phyloP scores from a whole-genome alignment of 2,888 invertebrate species.

The Eledone cirrhosa region DNA sequence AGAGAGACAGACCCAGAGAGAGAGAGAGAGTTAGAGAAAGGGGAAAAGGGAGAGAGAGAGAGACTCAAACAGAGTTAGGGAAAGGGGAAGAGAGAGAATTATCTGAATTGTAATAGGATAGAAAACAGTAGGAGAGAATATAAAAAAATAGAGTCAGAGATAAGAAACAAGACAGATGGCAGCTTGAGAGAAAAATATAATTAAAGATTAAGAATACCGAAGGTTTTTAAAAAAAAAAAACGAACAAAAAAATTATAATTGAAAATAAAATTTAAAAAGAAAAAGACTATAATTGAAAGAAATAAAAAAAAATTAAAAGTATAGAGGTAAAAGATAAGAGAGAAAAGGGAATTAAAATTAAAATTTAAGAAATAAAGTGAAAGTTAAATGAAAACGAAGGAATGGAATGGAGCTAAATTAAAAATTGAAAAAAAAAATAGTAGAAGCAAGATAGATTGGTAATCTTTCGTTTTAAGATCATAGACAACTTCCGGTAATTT shows the following conservation, averaged over 20 bases:
- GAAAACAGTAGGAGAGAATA: neutral
- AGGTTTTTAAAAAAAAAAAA: neutral
- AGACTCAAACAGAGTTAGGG: neutral
- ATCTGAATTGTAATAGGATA: neutral
- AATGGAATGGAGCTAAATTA: neutral
- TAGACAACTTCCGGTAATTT: no score
- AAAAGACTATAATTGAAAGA: constrained; percentile 29
- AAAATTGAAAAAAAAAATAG: constrained; percentile 20
- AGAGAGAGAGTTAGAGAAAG: no score
- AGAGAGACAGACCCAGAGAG: no score
- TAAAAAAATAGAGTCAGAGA: neutral
- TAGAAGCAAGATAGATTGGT: constrained; percentile 20
- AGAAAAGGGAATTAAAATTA: neutral
- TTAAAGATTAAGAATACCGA: neutral
- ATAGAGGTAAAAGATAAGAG: neutral
- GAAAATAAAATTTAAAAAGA: constrained; percentile 27
- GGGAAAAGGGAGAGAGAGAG: no score
- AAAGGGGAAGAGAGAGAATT: neutral
- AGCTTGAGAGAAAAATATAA: neutral
- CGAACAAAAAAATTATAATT: constrained; percentile 19
- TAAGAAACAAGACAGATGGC: neutral
- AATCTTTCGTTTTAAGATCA: no score
- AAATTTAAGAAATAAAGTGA: neutral
- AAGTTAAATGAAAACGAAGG: neutral
- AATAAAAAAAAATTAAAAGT: constrained; percentile 26